Evolutionary conservation across 2,797 vertebrate species (phyloP).

Genomic region (Kryptolebias ocellatus): DNA sequence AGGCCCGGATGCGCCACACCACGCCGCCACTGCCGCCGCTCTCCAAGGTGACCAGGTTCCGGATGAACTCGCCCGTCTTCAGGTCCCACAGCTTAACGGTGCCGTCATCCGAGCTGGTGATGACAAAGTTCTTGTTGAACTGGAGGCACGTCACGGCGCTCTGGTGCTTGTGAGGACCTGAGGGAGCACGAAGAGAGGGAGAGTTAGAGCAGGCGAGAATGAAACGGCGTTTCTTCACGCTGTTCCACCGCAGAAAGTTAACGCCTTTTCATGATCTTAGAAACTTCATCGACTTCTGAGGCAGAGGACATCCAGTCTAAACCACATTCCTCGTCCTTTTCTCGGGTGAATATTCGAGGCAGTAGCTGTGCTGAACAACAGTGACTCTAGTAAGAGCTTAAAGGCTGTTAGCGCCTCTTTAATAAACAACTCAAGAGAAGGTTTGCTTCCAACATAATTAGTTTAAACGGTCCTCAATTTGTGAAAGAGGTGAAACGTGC

Average conservation of each 20-base stretch:
- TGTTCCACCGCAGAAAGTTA: not conserved
- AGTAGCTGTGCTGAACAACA: not conserved
- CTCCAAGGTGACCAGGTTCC: slow-evolving; percentile 98
- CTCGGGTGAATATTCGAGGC: slow-evolving; percentile 2
- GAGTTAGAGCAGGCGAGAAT: no score
- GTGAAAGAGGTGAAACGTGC: not conserved
- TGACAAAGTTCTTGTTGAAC: slow-evolving; percentile 99
- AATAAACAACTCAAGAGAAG: not conserved
- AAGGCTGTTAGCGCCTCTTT: not conserved
- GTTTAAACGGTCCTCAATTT: not conserved
- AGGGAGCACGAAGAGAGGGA: not conserved
- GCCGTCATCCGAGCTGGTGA: slow-evolving; percentile 99
- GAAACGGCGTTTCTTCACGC: not conserved
- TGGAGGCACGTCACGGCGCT: slow-evolving; percentile 99
- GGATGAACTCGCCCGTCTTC: slow-evolving; percentile 99
- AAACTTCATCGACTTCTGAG: not conserved
- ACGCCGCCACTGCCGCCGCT: slow-evolving; percentile 99
- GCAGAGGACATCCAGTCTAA: not conserved
- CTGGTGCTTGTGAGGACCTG: slow-evolving; percentile 99
- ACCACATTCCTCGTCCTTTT: not conserved
- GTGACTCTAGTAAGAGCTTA: not conserved
- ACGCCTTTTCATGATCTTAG: not conserved
- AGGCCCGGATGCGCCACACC: slow-evolving; percentile 98
- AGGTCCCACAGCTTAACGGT: slow-evolving; percentile 99
- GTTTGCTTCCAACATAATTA: not conserved